phyloP scores from a whole-genome alignment of 2,113 vertebrate genomes.

The Oncorhynchus tshawytscha region DNA sequence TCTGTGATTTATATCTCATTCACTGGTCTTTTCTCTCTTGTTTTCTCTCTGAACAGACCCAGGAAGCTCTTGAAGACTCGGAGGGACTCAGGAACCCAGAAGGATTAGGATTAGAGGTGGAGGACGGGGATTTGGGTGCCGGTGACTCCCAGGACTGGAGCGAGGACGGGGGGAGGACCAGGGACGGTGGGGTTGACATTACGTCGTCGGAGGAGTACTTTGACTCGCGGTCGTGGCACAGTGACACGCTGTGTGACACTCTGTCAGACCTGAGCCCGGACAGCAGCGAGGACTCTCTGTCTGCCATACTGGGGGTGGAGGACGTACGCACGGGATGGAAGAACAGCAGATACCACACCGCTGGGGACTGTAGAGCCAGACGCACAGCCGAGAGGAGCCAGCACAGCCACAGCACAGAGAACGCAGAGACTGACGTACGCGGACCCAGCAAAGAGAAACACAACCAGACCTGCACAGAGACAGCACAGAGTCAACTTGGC shows the following conservation, averaged over 20 bases:
- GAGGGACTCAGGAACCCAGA: conserved; percentile 53
- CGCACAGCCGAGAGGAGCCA: conserved; percentile 32
- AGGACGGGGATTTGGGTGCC: conserved; percentile 52
- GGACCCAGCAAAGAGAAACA: conserved; percentile 7
- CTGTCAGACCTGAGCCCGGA: conserved; percentile 72
- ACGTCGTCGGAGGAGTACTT: conserved; percentile 64
- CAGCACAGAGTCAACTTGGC: conserved; percentile 23
- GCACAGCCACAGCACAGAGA: conserved; percentile 34
- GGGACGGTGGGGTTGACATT: conserved; percentile 45
- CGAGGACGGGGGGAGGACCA: conserved; percentile 19
- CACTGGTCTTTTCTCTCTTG: conserved; percentile 7
- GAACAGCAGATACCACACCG: conserved; percentile 17
- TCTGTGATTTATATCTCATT: conserved; percentile 9
- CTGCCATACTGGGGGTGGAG: conserved; percentile 56
- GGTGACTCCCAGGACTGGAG: conserved; percentile 61
- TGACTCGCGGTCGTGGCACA: conserved; percentile 75
- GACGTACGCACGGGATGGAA: conserved; percentile 29
- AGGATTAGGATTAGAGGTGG: conserved; percentile 64
- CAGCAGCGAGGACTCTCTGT: conserved; percentile 64
- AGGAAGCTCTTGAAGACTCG: conserved; percentile 70
- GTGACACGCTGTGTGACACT: conserved; percentile 72
- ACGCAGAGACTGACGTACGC: not conserved
- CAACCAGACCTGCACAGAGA: not conserved
- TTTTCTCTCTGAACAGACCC: conserved; percentile 68
- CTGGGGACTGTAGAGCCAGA: conserved; percentile 59